These are phyloP conservation scores for Scaptomyza pallida DNA, from an alignment of 1,140 invertebrate genomes.

Conservation along the genomic window DNA sequence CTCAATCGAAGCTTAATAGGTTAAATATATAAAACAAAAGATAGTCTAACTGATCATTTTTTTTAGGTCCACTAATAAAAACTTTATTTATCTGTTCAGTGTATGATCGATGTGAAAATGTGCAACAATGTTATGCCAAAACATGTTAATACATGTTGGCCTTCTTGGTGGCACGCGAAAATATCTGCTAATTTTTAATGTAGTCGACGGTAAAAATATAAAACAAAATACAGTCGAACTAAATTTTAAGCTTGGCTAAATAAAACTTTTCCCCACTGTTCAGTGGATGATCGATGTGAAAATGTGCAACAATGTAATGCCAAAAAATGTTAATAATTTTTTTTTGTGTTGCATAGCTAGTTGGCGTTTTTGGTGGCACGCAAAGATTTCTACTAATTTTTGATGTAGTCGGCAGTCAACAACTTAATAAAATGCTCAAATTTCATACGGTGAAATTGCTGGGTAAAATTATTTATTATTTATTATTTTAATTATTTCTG, in stretches of 20 bases:
- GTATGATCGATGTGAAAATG: conserved; percentile 28
- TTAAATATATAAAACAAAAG: too few species aligned
- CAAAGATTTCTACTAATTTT: conserved; percentile 39
- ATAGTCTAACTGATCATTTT: too few species aligned
- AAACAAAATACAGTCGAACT: too few species aligned
- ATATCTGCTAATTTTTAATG: conserved; percentile 24
- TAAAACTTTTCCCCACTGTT: conserved; percentile 19
- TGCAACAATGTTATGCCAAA: conserved; percentile 59
- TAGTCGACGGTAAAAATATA: conserved; percentile 1
- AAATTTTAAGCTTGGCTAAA: too few species aligned
- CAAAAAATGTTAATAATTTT: conserved; percentile 73
- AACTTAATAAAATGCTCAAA: conserved; percentile 49
- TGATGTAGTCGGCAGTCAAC: conserved; percentile 1
- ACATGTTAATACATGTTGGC: conserved; percentile 66
- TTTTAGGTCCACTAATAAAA: too few species aligned
- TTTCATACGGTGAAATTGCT: conserved; percentile 39
- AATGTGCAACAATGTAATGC: conserved; percentile 56
- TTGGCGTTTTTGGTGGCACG: conserved; percentile 47
- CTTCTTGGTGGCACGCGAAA: conserved; percentile 52
- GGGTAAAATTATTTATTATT: conserved; percentile 46
- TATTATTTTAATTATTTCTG: conserved; percentile 67
- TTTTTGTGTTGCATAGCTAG: conserved; percentile 38
- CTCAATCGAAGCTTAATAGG: too few species aligned
- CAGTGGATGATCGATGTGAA: conserved; percentile 30
- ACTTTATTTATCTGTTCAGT: conserved; percentile 23